Percentiles rank a stretch among this genome's conserved stretches.
Conservation (phyloP, 2,113 vertebrate species). For the Thamnophis sirtalis region DNA sequence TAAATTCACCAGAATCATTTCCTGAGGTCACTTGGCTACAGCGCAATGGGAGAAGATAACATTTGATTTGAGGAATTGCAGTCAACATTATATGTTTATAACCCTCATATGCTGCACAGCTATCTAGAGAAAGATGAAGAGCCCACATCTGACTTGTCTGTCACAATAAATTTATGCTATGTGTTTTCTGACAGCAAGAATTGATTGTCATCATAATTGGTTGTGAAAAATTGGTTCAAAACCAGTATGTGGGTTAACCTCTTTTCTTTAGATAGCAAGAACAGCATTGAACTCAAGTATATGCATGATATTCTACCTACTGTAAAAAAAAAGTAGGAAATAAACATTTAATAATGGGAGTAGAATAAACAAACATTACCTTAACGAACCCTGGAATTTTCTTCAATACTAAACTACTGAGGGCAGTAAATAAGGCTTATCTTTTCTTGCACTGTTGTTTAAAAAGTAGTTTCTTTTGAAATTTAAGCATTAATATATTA, state of each 20-base stretch:
- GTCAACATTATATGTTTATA: background rate
- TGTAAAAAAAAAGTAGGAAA: background rate
- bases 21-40: background rate
- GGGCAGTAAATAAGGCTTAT: background rate
- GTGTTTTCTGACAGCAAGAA: background rate
- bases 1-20: background rate
- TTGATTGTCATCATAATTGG: background rate
- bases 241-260: background rate
- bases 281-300: background rate
- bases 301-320: background rate
- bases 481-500: background rate
- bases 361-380: background rate
- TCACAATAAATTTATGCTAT: background rate
- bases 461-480: background rate
- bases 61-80: background rate
- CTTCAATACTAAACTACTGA: background rate
- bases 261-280: background rate
- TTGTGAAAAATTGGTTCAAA: background rate
- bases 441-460: background rate
- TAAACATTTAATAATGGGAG: background rate
- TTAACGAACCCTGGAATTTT: background rate
- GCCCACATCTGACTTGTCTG: background rate
- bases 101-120: background rate
- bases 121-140: background rate
- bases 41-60: background rate